Evolutionary conservation across 2,113 vertebrate species (phyloP).

Genomic region (Rhodinocichla rosea): DNA sequence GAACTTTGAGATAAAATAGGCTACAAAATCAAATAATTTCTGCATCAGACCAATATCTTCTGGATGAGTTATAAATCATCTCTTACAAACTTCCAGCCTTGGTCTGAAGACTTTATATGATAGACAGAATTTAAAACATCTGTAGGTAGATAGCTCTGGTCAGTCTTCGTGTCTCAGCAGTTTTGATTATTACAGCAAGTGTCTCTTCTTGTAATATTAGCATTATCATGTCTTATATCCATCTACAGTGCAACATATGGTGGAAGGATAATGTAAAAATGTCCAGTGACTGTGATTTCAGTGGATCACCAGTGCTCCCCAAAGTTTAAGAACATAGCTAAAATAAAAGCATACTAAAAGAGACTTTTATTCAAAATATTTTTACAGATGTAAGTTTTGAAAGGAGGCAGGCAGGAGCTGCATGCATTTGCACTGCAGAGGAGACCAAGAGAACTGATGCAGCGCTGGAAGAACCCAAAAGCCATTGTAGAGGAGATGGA

Average conservation of each 20-base stretch:
- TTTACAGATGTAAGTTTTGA: background rate
- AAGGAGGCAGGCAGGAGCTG: background rate
- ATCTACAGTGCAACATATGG: background rate
- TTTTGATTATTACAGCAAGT: background rate
- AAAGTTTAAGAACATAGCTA: background rate
- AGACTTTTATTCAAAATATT: background rate
- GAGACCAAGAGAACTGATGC: background rate
- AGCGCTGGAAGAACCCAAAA: background rate
- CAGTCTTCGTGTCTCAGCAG: background rate
- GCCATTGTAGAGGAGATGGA: background rate
- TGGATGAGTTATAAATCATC: background rate
- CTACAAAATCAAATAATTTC: background rate
- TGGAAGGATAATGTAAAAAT: background rate
- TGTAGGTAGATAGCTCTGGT: background rate
- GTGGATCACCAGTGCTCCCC: background rate
- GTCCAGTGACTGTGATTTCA: background rate
- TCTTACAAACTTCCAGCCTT: background rate
- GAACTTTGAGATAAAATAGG: background rate
- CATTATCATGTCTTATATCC: background rate
- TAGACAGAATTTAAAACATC: background rate
- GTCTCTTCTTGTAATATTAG: background rate
- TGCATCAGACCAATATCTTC: background rate
- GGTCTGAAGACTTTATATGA: slow-evolving; percentile 4
- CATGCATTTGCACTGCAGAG: background rate
- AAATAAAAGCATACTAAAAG: background rate